These are phyloP conservation scores for Cyprinodon brontotheroides DNA, from an alignment of 2,113 vertebrate genomes.

Conservation along the genomic window DNA sequence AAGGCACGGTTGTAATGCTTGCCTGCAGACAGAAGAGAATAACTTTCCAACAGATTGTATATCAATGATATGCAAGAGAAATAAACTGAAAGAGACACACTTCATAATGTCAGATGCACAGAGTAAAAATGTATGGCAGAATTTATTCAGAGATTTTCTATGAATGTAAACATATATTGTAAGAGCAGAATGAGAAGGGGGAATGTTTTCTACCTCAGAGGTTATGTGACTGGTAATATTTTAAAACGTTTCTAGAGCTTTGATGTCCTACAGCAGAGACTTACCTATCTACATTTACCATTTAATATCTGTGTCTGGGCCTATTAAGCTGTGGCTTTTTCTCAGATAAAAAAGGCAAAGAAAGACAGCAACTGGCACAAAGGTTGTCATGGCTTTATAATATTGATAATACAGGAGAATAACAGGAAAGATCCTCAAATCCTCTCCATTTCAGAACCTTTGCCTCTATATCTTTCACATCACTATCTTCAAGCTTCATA, in stretches of 20 bases:
- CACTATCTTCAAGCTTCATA: not conserved
- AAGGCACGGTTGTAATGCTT: too few species aligned
- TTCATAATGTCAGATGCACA: constrained; percentile 25
- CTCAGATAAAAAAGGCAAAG: constrained; percentile 19
- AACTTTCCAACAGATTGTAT: not conserved
- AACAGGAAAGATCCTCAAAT: constrained; percentile 46
- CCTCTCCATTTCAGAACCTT: constrained; percentile 33
- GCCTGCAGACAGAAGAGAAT: too few species aligned
- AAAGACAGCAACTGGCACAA: constrained; percentile 28
- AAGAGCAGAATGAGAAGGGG: not conserved
- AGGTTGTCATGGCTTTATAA: constrained; percentile 43
- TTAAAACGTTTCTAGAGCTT: constrained; percentile 52
- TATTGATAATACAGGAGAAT: constrained; percentile 59
- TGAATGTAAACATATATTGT: constrained; percentile 8
- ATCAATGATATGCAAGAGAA: not conserved
- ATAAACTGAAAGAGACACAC: not conserved
- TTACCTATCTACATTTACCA: constrained; percentile 22
- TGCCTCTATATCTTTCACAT: not conserved
- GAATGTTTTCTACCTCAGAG: constrained; percentile 6
- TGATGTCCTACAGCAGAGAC: constrained; percentile 56
- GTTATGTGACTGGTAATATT: constrained; percentile 50
- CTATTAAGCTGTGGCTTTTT: constrained; percentile 11
- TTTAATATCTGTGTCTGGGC: constrained; percentile 2
- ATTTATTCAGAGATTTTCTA: constrained; percentile 12
- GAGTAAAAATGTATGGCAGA: constrained; percentile 20